A percentile compares a stretch with the other conserved stretches of the same genome.
Evolutionary conservation across 2,113 vertebrate species (phyloP).

Genomic region (Podocnemis expansa): DNA sequence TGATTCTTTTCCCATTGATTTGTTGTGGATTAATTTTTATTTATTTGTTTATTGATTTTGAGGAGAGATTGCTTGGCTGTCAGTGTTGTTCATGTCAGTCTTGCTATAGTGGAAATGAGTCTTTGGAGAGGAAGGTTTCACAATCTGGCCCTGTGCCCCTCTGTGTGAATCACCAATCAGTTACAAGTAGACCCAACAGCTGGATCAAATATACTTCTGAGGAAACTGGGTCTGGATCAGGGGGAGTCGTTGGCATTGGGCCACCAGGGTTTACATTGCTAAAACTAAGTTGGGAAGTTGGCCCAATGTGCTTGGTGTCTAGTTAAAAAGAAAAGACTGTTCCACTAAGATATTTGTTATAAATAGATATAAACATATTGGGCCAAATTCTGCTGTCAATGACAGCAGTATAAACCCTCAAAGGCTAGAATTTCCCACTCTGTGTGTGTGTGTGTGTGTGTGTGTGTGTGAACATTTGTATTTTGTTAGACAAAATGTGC

Average conservation of each 20-base stretch:
- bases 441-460: fast-evolving
- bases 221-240: not conserved
- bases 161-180: too few species aligned
- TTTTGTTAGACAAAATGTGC: not conserved
- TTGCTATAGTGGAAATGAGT: too few species aligned
- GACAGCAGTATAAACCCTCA: not conserved
- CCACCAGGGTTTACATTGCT: not conserved
- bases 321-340: not conserved
- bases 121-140: too few species aligned
- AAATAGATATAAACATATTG: not conserved
- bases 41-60: too few species aligned
- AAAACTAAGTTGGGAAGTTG: not conserved
- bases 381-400: not conserved
- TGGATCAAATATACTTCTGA: not conserved
- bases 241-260: too few species aligned
- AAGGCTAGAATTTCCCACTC: not conserved
- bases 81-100: too few species aligned
- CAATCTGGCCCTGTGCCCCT: too few species aligned
- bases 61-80: too few species aligned
- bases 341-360: not conserved
- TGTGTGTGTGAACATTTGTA: fast-evolving
- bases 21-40: too few species aligned
- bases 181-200: too few species aligned
- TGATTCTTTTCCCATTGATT: too few species aligned
- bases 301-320: not conserved